These are phyloP conservation scores for Babylonia areolata DNA, from an alignment of 1,140 invertebrate genomes.

Conservation along the genomic window DNA sequence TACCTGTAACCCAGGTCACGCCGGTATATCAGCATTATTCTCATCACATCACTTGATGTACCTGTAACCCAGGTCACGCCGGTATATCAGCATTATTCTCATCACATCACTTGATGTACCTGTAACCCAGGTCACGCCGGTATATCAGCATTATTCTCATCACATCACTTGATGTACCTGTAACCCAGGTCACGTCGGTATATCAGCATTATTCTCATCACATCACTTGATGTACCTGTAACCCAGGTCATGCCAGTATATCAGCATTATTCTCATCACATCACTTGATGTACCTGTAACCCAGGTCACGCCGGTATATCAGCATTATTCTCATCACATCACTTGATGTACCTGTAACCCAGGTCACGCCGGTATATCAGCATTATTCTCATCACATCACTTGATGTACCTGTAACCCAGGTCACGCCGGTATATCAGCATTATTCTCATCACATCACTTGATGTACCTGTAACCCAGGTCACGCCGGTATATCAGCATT, in stretches of 20 bases:
- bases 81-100: too few relatives aligned
- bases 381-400: too few relatives aligned
- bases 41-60: constrained; percentile 52
- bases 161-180: neutral
- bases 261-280: neutral
- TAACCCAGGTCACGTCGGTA: neutral
- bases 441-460: too few relatives aligned
- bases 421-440: too few relatives aligned
- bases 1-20: constrained; percentile 46
- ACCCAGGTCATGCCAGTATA: neutral
- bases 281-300: neutral
- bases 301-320: neutral
- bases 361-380: too few relatives aligned
- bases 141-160: neutral
- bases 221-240: neutral
- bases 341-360: too few relatives aligned
- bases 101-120: neutral
- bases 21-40: too few relatives aligned
- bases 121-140: too few relatives aligned
- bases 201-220: neutral
- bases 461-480: too few relatives aligned
- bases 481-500: too few relatives aligned
- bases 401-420: too few relatives aligned
- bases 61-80: constrained; percentile 9
- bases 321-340: neutral